Evolutionary conservation across 2,113 vertebrate genomes (phyloP), one percentile per base, ranked within the genome.

Genomic region (Gallinago undulata): DNA sequence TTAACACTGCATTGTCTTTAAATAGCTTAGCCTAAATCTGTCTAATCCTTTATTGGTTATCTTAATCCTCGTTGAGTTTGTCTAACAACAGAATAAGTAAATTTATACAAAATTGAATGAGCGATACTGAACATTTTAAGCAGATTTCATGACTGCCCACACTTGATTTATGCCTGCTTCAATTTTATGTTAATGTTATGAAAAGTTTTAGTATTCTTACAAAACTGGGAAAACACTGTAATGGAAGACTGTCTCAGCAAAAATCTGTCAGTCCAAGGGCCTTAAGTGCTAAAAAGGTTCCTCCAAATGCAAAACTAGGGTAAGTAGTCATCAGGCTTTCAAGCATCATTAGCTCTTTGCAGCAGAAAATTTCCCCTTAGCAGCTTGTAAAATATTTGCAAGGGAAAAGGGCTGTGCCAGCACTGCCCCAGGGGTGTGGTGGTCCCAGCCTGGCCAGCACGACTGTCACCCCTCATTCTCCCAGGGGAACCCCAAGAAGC

Each of bases 11-110:
- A 88, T 91, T 90, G 67, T 57, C 92, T 94, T 91, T 88, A 94
- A 93, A 94, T 76, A 91, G 80, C 55, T 93, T 70, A 94, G 63
- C 48, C 90, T 94, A 93, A 84, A 93, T 92, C 93, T 69, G 31
- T 63, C 76, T 88, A 86, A 96, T 84, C 88, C 72, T 21, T 70
- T 35, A 91, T 30, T 74, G 33, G 63, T 72, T 80, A 24, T 77
- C 84, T 91, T 94, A 84, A 90, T 93, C 79, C 72, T 91, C 31
- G n/a, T 82, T 72, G 76, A 56, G 43, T 89, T 69, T 85, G 35
- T 22, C 69, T 86, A 80, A 74, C 0, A 7, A 33, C 41, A 66
- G 84, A 73, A 21, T 48, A 67, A 68, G 31, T 15, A 50, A 77
- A 87, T 10, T 39, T 35, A 22, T 9, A 4, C 35, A 25, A 81